phyloP scores from a whole-genome alignment of 2,113 vertebrate species.

The Mesitornis unicolor region DNA sequence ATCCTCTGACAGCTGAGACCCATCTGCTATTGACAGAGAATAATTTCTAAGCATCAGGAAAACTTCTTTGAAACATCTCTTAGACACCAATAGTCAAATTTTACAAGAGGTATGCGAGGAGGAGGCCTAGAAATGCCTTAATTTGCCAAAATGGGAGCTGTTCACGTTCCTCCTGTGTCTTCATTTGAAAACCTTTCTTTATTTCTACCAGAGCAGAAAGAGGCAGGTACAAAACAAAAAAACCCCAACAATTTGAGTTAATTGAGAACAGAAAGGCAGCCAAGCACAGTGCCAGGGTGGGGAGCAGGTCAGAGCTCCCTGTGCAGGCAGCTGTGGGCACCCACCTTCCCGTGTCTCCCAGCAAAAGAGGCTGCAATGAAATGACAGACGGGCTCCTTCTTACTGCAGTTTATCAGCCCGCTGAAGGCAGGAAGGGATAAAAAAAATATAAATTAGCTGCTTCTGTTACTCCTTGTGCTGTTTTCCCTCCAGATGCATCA shows the following conservation, averaged over 20 bases:
- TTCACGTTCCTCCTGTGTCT: not conserved
- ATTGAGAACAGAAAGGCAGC: not conserved
- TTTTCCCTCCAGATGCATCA: not conserved
- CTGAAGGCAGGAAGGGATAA: not conserved
- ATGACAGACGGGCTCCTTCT: rapidly evolving
- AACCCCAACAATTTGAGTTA: not conserved
- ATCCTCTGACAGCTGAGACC: not conserved
- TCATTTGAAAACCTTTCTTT: not conserved
- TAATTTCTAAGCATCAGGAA: not conserved
- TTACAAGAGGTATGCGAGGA: not conserved
- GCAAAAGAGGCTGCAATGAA: no score
- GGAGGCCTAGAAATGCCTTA: not conserved
- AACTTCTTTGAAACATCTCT: not conserved
- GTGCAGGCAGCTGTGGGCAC: not conserved
- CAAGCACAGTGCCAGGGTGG: not conserved
- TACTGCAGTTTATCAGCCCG: not conserved
- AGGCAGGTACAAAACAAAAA: not conserved
- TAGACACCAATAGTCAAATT: not conserved
- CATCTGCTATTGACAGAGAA: not conserved
- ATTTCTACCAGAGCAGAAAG: not conserved
- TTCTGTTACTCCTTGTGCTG: not conserved
- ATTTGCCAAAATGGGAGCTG: not conserved
- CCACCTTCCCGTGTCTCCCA: no score
- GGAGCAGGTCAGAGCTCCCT: not conserved
- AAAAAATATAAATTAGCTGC: not conserved